Evolutionary conservation across 2,888 invertebrate genomes (phyloP).

Genomic region (Eutolmus rufibarbis): DNA sequence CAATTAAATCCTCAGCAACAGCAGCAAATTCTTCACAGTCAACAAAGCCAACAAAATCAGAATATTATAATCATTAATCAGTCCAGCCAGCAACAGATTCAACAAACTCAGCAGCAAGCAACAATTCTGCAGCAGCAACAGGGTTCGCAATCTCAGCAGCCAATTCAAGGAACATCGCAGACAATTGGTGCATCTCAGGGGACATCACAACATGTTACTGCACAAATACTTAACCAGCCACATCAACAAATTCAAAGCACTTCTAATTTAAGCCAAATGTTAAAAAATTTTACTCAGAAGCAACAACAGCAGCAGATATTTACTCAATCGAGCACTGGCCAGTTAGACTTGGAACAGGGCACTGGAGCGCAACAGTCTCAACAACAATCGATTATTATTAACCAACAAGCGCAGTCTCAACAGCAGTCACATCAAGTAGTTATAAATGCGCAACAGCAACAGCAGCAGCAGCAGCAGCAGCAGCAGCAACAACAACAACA

Average conservation of each 20-base stretch:
- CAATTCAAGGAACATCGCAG: background rate
- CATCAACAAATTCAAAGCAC: conserved; percentile 65
- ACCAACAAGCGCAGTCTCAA: conserved; percentile 50
- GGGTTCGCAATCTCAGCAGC: conserved; percentile 22
- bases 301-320: conserved; percentile 66
- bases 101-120: conserved; percentile 52
- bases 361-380: conserved; percentile 53
- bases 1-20: conserved; percentile 69
- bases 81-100: conserved; percentile 63
- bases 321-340: background rate
- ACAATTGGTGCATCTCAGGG: conserved; percentile 37
- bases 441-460: conserved; percentile 52
- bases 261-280: conserved; percentile 63
- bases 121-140: conserved; percentile 56
- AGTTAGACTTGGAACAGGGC: conserved; percentile 58
- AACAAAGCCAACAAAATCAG: conserved; percentile 63
- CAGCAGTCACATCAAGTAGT: conserved; percentile 64
- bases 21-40: conserved; percentile 62
- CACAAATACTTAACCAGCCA: conserved; percentile 3
- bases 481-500: too few relatives aligned
- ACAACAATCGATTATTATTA: conserved; percentile 51
- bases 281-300: conserved; percentile 60
- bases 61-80: conserved; percentile 62
- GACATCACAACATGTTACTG: conserved; percentile 49
- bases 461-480: conserved; percentile 60